Conservation (phyloP, 2,888 invertebrate species). For the Emmelina monodactyla region DNA sequence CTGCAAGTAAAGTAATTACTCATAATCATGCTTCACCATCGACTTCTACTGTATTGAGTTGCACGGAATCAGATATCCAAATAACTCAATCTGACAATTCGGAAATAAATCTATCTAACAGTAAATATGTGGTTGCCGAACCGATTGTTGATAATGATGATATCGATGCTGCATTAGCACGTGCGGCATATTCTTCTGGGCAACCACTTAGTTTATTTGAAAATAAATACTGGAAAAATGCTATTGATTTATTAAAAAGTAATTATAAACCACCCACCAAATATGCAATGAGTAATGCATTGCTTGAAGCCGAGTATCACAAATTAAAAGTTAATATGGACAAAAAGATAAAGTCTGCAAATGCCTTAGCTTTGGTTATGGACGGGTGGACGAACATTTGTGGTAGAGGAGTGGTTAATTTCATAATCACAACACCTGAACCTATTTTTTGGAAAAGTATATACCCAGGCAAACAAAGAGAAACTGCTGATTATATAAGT, state of each 20-base stretch:
- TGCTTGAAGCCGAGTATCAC: conserved; percentile 9
- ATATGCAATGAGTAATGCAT: conserved; percentile 7
- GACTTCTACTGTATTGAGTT: too few relatives aligned
- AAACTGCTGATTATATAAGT: too few relatives aligned
- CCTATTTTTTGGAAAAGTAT: conserved; percentile 11
- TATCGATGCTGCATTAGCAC: conserved; percentile 10
- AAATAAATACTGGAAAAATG: conserved; percentile 8
- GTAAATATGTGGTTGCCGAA: too few relatives aligned
- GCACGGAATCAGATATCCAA: conserved; percentile 1
- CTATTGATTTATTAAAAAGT: conserved; percentile 5
- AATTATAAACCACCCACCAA: conserved; percentile 8
- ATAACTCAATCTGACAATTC: not conserved
- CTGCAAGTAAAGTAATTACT: too few relatives aligned
- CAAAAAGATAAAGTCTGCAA: conserved; percentile 6
- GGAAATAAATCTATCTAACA: too few relatives aligned
- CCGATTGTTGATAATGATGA: conserved; percentile 5
- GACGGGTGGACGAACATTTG: conserved; percentile 12
- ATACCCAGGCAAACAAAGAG: conserved; percentile 9
- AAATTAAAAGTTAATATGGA: conserved; percentile 9
- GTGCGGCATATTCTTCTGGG: conserved; percentile 10
- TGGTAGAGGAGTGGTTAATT: conserved; percentile 11
- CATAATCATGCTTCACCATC: too few relatives aligned
- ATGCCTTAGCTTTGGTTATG: conserved; percentile 7
- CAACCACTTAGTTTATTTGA: conserved; percentile 8
- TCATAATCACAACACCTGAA: conserved; percentile 12